A percentile compares a stretch with the other conserved stretches of the same genome.
Evolutionary conservation across 2,113 vertebrate genomes (phyloP).

Genomic region (Aix galericulata): DNA sequence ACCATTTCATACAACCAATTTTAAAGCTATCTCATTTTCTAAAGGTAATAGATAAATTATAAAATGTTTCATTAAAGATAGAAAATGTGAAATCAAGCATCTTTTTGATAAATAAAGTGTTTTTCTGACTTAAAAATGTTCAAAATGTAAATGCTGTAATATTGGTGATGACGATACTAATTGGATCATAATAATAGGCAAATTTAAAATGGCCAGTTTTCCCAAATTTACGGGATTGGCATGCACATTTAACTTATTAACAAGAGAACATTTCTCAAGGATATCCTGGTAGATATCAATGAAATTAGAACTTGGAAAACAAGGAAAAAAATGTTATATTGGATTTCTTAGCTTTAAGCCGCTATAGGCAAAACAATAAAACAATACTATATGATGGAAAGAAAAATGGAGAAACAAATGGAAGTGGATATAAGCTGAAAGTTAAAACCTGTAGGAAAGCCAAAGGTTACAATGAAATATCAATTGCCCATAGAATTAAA

Average conservation of each 20-base stretch:
- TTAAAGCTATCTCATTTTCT: not conserved
- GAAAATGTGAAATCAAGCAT: not conserved
- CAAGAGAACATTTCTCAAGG: not conserved
- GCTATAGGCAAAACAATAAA: not conserved
- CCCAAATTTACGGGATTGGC: not conserved
- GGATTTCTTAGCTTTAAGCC: not conserved
- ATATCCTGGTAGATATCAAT: not conserved
- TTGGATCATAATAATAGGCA: not conserved
- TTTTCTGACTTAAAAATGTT: not conserved
- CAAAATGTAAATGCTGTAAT: not conserved
- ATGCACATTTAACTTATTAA: not conserved
- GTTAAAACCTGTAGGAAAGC: not conserved
- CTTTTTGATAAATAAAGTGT: not conserved
- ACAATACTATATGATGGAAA: not conserved
- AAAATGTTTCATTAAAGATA: not conserved
- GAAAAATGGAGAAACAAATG: not conserved
- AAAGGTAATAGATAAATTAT: not conserved
- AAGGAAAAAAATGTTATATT: not conserved
- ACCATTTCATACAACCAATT: not conserved
- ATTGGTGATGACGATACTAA: not conserved
- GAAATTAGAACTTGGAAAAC: not conserved
- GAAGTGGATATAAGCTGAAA: not conserved
- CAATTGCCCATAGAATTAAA: not conserved
- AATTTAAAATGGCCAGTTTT: not conserved
- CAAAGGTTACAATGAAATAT: not conserved